Evolutionary conservation across 2,113 vertebrate genomes (phyloP), one percentile per base, ranked within the genome.

Genomic region (Anolis sagrei): DNA sequence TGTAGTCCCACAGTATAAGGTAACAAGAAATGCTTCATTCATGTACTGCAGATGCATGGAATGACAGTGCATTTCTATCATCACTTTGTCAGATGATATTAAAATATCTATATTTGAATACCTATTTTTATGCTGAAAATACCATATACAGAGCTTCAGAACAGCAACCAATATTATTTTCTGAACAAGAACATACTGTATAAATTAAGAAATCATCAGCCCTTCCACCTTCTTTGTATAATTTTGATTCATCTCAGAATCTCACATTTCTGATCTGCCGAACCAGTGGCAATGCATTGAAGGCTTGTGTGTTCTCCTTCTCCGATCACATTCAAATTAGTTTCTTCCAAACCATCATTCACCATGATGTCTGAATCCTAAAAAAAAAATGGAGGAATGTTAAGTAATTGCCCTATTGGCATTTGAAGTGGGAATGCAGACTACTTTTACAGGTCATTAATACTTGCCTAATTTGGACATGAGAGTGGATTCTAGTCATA

Each of bases 161-260:
- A 32, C 54, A 88, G 25, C 48, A 39, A 81, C 0, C n/a, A 25
- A 70, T 82, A 91, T 19, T 44, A 11, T 10, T n/a, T 78, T 90
- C 90, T 92, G 92, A 84, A 27, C 82, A 54, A 32, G 44, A 82
- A 90, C 44, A 74, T 85, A 39, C 82, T 88, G 86, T 74, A 21
- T 83, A 62, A 0, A 0, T 89, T 90, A 87, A 89, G 90, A 90
- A 91, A 9, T 89, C 87, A n/a, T 29, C 72, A 91, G 85, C n/a
- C 83, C 78, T 25, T 64, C 23, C 25, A 64, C 7, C 23, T 64
- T 64, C 34, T 44, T 44, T 80, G 61, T 8, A 58, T 2, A 14
- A 0, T 34, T 5, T 66, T 80, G 14, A 48, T 23, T 81, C 1
- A 32, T n/a, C 10, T 69, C 19, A 64, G 54, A 76, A 76, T 21